These are phyloP conservation scores for Pan troglodytes DNA, from an alignment of 2,113 vertebrate species.

Conservation along the genomic window NHGRI_mPanTro3-v2.1_pri NC_072414.2:28793001-28793500, in stretches of 20 bases:
- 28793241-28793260: neutral
- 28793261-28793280: neutral
- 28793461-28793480: neutral
- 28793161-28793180: slow-evolving; percentile 25
- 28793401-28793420: neutral
- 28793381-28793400: neutral
- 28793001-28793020: neutral
- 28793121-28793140: neutral
- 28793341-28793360: neutral
- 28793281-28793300: neutral
- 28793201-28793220: neutral
- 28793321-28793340: neutral
- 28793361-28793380: neutral
- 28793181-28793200: slow-evolving; percentile 64
- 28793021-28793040: neutral
- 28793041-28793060: slow-evolving; percentile 3
- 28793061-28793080: neutral
- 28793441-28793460: neutral
- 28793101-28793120: neutral
- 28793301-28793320: neutral
- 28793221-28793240: neutral
- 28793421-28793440: neutral
- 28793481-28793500: neutral
- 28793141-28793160: neutral
- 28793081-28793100: slow-evolving; percentile 22